A percentile compares a stretch with the other conserved stretches of the same genome.
Conservation (phyloP, 2,113 vertebrate genomes). For the Odocoileus virginianus region DNA sequence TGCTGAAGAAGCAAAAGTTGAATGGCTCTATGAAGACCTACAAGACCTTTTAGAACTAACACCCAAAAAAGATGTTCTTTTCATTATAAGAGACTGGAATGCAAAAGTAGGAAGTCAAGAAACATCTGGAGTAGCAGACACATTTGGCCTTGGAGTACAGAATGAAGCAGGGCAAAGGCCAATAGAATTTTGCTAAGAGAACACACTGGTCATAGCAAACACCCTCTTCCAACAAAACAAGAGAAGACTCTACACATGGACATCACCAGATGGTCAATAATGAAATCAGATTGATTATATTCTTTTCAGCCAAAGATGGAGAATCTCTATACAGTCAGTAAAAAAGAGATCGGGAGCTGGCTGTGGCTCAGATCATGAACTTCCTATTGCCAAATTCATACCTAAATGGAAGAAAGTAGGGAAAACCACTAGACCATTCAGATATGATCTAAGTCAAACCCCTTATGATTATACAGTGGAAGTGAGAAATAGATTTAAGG, state of each 20-base stretch:
- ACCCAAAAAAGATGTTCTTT: not conserved
- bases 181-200: not conserved
- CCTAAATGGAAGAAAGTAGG: not conserved
- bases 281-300: not conserved
- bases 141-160: not conserved
- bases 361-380: not conserved
- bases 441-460: not conserved
- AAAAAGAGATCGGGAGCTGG: not conserved
- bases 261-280: not conserved
- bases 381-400: not conserved
- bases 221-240: not conserved
- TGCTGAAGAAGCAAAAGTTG: not conserved
- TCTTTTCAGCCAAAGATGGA: not conserved
- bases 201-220: not conserved
- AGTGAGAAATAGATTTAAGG: not conserved
- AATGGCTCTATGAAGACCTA: not conserved
- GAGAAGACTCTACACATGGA: not conserved
- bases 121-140: not conserved
- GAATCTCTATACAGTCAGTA: not conserved
- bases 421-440: not conserved
- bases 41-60: not conserved
- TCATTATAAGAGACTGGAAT: not conserved
- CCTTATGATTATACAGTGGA: not conserved
- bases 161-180: not conserved
- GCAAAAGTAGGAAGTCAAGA: not conserved